Conservation (phyloP, 2,113 vertebrate species). For the Nymphicus hollandicus region DNA sequence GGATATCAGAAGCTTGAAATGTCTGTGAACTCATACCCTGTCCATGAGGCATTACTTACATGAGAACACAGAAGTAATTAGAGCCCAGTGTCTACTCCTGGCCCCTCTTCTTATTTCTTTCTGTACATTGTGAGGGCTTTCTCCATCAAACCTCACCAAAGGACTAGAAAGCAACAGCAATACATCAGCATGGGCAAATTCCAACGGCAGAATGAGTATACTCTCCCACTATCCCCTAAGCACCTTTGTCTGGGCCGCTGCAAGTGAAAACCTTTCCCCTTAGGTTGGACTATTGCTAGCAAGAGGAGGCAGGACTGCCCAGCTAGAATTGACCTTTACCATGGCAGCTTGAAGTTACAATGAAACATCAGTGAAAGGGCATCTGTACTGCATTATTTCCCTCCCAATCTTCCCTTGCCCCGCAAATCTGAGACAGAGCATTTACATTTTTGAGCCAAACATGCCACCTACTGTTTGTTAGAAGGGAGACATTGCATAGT, state of each 20-base stretch:
- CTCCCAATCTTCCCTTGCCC: not conserved
- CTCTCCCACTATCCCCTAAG: not conserved
- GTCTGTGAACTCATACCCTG: not conserved
- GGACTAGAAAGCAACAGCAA: not conserved
- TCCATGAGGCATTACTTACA: not conserved
- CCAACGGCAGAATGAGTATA: not conserved
- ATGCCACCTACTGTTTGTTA: constrained; percentile 36
- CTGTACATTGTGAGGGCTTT: not conserved
- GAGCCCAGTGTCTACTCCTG: not conserved
- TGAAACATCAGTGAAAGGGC: not conserved
- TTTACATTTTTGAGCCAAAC: constrained; percentile 8
- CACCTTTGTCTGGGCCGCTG: not conserved
- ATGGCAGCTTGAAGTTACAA: not conserved
- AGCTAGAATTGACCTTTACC: not conserved
- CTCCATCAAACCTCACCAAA: not conserved
- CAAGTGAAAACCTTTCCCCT: not conserved
- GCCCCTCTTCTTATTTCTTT: not conserved
- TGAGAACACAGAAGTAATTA: not conserved
- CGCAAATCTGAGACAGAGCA: not conserved
- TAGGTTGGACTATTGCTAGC: not conserved
- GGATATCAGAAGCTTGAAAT: not conserved
- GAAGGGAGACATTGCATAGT: not conserved
- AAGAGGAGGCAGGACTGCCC: not conserved
- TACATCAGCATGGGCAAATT: not conserved
- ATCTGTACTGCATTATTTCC: not conserved